Evolutionary conservation across 1,140 invertebrate species (phyloP).

Genomic region (Drosophila leontia): DNA sequence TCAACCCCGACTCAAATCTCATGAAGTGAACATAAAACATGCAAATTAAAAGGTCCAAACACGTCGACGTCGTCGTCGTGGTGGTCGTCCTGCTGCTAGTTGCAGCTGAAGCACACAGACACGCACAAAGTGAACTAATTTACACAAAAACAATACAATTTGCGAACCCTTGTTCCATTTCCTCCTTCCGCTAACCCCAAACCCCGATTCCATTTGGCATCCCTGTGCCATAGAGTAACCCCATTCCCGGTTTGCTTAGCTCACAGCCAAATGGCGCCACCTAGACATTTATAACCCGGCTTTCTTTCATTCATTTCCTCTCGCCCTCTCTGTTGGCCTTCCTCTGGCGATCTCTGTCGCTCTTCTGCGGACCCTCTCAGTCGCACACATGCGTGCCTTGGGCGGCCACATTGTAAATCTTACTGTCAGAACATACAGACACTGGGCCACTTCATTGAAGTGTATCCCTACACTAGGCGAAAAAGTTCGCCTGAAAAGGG

Average conservation of each 20-base stretch:
- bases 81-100: slow-evolving; percentile 21
- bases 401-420: slow-evolving; percentile 78
- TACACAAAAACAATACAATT: slow-evolving; percentile 83
- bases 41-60: slow-evolving; percentile 82
- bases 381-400: slow-evolving; percentile 54
- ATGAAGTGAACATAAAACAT: slow-evolving; percentile 83
- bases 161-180: slow-evolving; percentile 73
- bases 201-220: slow-evolving; percentile 41
- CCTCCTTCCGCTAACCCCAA: background rate
- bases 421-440: slow-evolving; percentile 71
- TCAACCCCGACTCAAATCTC: slow-evolving; percentile 73
- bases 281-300: slow-evolving; percentile 75
- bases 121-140: slow-evolving; percentile 77
- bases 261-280: slow-evolving; percentile 76
- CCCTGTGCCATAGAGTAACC: slow-evolving; percentile 36
- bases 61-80: slow-evolving; percentile 55
- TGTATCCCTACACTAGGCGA: slow-evolving; percentile 12
- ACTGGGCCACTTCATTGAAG: slow-evolving; percentile 64
- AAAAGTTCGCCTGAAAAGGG: background rate
- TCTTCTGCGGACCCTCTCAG: slow-evolving; percentile 3
- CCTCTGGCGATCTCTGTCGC: slow-evolving; percentile 20
- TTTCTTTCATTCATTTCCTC: slow-evolving; percentile 26
- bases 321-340: slow-evolving; percentile 2
- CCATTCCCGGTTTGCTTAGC: slow-evolving; percentile 65
- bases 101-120: slow-evolving; percentile 46